Evolutionary conservation across 1,140 invertebrate species (phyloP).

Genomic region (Odontomachus brunneus): DNA sequence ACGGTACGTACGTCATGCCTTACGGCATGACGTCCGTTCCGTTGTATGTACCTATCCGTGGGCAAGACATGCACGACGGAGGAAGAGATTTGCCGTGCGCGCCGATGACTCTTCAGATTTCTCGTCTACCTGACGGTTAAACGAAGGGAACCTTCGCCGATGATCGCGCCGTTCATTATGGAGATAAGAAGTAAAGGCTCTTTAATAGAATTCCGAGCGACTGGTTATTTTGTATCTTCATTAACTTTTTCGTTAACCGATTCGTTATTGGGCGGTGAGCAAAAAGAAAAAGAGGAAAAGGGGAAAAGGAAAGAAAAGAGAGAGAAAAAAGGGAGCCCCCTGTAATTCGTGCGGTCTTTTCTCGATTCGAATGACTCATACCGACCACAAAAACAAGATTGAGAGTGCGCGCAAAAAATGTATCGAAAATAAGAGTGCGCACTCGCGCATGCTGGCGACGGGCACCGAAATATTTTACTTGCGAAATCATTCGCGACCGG

Average conservation of each 20-base stretch:
- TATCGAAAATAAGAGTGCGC: conserved; percentile 40
- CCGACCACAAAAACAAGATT: conserved; percentile 47
- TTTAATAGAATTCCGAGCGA: conserved; percentile 71
- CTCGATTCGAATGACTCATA: conserved; percentile 56
- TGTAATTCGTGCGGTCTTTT: conserved; percentile 40
- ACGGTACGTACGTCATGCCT: conserved; percentile 44
- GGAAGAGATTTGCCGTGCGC: conserved; percentile 52
- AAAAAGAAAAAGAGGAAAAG: neutral
- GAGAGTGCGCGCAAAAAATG: conserved; percentile 33
- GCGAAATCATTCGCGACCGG: neutral
- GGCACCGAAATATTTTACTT: conserved; percentile 49
- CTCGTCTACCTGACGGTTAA: conserved; percentile 60
- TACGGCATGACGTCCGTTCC: conserved; percentile 32
- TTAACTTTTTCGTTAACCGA: conserved; percentile 56
- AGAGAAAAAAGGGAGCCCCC: neutral
- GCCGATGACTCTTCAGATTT: conserved; percentile 76
- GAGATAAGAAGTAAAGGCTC: conserved; percentile 59
- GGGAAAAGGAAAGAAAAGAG: neutral
- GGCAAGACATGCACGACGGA: neutral
- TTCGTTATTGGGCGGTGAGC: conserved; percentile 49
- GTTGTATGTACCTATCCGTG: conserved; percentile 3
- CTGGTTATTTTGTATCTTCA: conserved; percentile 54
- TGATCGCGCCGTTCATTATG: conserved; percentile 72
- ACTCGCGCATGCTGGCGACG: neutral
- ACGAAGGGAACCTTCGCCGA: conserved; percentile 48